phyloP scores from a whole-genome alignment of 2,888 invertebrate species.

The Disparrhopalites patrizii region DNA sequence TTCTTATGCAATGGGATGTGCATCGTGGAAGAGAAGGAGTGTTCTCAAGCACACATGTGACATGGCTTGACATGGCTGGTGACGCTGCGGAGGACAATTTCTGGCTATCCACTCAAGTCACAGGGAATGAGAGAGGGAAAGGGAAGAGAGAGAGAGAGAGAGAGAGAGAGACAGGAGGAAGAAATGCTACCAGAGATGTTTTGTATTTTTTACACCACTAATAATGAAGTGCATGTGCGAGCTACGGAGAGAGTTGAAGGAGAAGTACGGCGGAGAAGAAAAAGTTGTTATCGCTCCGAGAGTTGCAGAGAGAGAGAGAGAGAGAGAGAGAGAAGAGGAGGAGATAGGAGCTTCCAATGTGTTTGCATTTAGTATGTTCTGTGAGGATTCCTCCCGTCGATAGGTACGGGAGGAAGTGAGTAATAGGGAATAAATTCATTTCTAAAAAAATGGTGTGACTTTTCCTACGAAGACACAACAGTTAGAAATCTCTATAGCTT shows the following conservation, averaged over 20 bases:
- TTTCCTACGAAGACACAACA: conserved; percentile 9
- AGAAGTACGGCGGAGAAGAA: background rate
- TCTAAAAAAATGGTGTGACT: conserved; percentile 23
- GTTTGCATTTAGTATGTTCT: conserved; percentile 1
- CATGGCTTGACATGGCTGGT: background rate
- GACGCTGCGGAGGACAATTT: background rate
- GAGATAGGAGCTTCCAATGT: no score
- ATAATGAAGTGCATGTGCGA: conserved; percentile 16
- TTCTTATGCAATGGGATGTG: background rate
- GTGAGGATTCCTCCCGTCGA: conserved; percentile 14
- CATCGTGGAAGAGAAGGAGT: background rate
- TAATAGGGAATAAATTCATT: conserved; percentile 26
- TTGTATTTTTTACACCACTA: conserved; percentile 10
- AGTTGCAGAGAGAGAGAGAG: background rate
- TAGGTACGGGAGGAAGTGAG: conserved; percentile 21
- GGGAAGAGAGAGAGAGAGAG: conserved; percentile 1
- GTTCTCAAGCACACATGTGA: background rate
- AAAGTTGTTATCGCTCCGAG: background rate
- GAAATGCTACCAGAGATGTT: background rate
- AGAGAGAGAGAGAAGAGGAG: background rate
- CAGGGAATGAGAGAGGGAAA: background rate
- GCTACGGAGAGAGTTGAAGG: background rate
- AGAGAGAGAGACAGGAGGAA: background rate
- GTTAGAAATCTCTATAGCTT: conserved; percentile 7
- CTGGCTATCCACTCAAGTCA: no score